These are phyloP conservation scores for Vespertilio murinus DNA, from an alignment of 2,797 vertebrate genomes.

Conservation along the genomic window DNA sequence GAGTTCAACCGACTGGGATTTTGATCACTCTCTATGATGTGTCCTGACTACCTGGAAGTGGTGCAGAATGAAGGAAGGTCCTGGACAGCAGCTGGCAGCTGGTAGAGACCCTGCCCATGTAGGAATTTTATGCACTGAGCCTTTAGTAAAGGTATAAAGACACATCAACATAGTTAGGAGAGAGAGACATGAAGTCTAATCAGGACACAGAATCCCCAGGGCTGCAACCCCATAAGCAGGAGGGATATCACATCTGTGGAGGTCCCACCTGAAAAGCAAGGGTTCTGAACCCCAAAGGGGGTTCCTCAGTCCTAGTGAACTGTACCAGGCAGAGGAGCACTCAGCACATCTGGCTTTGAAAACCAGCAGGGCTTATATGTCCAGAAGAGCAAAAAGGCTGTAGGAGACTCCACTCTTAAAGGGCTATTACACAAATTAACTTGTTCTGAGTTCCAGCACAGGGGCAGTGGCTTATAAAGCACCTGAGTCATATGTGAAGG, in stretches of 20 bases:
- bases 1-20: no score
- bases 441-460: background rate
- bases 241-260: background rate
- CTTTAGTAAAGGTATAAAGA: background rate
- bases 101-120: no score
- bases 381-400: background rate
- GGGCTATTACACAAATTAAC: background rate
- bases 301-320: background rate
- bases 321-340: background rate
- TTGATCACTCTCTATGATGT: no score
- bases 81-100: no score
- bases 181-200: background rate
- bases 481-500: background rate
- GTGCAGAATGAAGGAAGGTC: no score
- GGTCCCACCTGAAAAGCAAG: background rate
- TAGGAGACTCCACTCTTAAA: background rate
- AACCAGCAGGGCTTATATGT: background rate
- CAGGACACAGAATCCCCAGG: background rate
- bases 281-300: background rate
- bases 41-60: no score
- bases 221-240: background rate
- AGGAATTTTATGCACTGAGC: no score
- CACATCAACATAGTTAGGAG: background rate
- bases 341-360: background rate
- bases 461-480: background rate